Conservation (phyloP, 2,797 vertebrate species). For the Labeo calbasu region DNA sequence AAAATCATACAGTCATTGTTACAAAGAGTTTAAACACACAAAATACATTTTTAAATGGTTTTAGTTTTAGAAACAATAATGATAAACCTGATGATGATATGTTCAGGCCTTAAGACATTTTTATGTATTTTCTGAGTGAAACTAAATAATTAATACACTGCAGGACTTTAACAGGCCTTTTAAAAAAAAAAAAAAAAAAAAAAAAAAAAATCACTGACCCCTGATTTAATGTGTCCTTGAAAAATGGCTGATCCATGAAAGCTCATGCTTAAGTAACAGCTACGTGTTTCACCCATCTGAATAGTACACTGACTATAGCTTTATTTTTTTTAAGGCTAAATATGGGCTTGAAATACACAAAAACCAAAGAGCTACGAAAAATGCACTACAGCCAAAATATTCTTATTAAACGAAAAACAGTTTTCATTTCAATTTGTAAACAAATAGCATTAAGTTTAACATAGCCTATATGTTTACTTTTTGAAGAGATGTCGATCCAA, state of each 20-base stretch:
- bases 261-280: no score
- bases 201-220: neutral
- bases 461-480: conserved; percentile 82
- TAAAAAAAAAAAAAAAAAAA: no score
- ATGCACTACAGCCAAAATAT: neutral
- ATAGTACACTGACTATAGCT: neutral
- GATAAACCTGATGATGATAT: neutral
- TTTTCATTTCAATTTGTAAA: neutral
- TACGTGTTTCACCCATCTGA: neutral
- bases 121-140: neutral
- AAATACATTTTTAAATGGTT: neutral
- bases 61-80: neutral
- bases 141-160: conserved; percentile 10
- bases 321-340: neutral
- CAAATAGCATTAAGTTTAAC: neutral
- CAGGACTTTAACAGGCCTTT: neutral
- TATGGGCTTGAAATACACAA: no score
- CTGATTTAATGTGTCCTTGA: neutral
- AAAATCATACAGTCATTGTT: no score
- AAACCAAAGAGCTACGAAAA: neutral
- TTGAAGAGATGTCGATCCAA: conserved; percentile 98
- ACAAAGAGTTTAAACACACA: no score
- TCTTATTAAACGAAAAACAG: neutral
- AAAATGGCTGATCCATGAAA: neutral
- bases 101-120: neutral